A percentile compares a stretch with the other conserved stretches of the same genome.
phyloP scores from a whole-genome alignment of 2,888 invertebrate species.

The Ophonus ardosiacus region DNA sequence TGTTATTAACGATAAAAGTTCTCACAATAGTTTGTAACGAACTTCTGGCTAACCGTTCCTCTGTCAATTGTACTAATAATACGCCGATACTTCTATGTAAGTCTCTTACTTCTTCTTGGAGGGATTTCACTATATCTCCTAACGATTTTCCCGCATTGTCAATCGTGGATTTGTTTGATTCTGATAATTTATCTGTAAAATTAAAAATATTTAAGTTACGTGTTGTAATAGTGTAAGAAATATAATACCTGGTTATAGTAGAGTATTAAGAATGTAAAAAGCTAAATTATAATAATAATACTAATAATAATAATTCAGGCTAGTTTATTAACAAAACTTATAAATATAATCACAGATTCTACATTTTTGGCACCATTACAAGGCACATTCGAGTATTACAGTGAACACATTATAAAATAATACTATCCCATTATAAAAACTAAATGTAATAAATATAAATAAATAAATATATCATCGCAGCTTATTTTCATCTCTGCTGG shows the following conservation, averaged over 20 bases:
- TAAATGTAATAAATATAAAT: constrained; percentile 11
- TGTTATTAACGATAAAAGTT: constrained; percentile 69
- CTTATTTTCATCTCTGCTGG: not conserved
- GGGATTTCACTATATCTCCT: constrained; percentile 67
- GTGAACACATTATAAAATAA: constrained; percentile 47
- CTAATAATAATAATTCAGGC: not conserved
- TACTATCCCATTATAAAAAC: constrained; percentile 37
- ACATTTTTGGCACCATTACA: constrained; percentile 33
- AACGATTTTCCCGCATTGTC: constrained; percentile 64
- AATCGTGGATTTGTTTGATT: constrained; percentile 19
- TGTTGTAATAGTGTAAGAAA: not conserved
- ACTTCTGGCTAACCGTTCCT: constrained; percentile 73
- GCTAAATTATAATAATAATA: not conserved
- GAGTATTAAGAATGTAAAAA: not conserved
- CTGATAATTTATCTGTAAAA: constrained; percentile 42
- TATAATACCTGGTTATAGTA: constrained; percentile 50
- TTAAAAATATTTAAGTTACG: not conserved
- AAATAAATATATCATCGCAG: not conserved
- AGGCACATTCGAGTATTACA: constrained; percentile 38
- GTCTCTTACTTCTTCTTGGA: constrained; percentile 70
- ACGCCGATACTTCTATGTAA: constrained; percentile 73
- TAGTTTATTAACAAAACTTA: constrained; percentile 46
- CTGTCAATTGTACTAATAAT: constrained; percentile 72
- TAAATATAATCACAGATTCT: constrained; percentile 49
- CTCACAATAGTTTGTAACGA: constrained; percentile 72